A percentile compares a stretch with the other conserved stretches of the same genome.
phyloP scores from a whole-genome alignment of 2,113 vertebrate species.

The Alexandromys fortis region DNA sequence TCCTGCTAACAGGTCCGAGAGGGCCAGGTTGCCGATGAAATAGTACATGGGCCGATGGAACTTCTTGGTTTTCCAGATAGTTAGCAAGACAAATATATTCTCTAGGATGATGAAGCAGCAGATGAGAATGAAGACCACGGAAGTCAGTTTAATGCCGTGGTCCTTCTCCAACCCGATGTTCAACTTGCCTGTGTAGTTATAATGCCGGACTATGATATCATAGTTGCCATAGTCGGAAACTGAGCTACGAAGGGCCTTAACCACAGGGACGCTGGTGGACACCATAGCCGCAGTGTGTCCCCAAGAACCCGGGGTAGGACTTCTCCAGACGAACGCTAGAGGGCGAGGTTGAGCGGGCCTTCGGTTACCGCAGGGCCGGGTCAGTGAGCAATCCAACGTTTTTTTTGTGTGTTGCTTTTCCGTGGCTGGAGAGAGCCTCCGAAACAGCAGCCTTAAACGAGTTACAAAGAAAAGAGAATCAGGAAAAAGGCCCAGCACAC shows the following conservation, averaged over 20 bases:
- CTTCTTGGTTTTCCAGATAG: slow-evolving; percentile 99
- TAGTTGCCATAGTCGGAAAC: slow-evolving; percentile 88
- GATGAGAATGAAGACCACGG: slow-evolving; percentile 96
- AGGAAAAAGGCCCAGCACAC: slow-evolving; percentile 28
- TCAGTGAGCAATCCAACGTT: slow-evolving; percentile 18
- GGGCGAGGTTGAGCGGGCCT: slow-evolving; percentile 50
- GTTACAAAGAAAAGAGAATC: slow-evolving; percentile 76
- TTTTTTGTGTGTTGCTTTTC: slow-evolving; percentile 8
- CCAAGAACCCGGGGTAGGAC: slow-evolving; percentile 40
- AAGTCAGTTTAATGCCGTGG: slow-evolving; percentile 90
- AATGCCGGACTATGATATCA: slow-evolving; percentile 93
- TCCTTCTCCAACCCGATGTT: slow-evolving; percentile 88
- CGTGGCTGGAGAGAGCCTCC: slow-evolving; percentile 69
- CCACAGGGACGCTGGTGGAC: slow-evolving; percentile 70
- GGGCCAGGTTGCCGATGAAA: slow-evolving; percentile 98
- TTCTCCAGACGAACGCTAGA: slow-evolving; percentile 77
- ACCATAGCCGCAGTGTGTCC: slow-evolving; percentile 80
- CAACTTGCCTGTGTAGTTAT: slow-evolving; percentile 97
- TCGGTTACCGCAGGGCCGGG: slow-evolving; percentile 41
- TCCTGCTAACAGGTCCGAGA: slow-evolving; percentile 96
- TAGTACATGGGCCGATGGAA: slow-evolving; percentile 99
- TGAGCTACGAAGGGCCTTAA: slow-evolving; percentile 78
- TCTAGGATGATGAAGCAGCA: slow-evolving; percentile 98
- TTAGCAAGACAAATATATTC: slow-evolving; percentile 96
- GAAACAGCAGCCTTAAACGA: slow-evolving; percentile 79